These are phyloP conservation scores for Leptinotarsa defecta DNA, from an alignment of 1,140 invertebrate genomes.

Conservation along the genomic window DNA sequence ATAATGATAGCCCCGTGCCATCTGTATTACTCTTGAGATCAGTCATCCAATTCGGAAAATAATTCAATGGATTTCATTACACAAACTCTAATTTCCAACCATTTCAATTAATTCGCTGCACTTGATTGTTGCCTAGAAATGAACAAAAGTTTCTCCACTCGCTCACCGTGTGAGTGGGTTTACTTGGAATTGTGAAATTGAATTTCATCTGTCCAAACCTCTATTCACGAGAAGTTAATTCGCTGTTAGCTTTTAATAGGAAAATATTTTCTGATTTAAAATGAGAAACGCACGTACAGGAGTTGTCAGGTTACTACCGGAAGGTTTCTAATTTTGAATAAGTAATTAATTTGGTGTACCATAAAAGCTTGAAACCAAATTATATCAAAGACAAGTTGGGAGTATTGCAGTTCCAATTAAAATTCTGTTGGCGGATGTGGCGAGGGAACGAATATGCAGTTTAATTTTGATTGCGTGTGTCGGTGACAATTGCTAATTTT, in stretches of 20 bases:
- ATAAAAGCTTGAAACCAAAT: neutral
- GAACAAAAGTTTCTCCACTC: neutral
- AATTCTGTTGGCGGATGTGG: neutral
- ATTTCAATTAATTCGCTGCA: too few species aligned
- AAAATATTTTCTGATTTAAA: slow-evolving; percentile 2
- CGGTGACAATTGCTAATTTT: too few species aligned
- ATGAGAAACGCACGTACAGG: neutral
- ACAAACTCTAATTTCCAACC: too few species aligned
- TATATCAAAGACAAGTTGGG: neutral
- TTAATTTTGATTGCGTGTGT: neutral
- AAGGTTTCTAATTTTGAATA: slow-evolving; percentile 1
- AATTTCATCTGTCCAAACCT: neutral
- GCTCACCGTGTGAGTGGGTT: neutral
- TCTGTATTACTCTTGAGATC: too few species aligned
- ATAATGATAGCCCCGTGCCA: too few species aligned
- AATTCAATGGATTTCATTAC: too few species aligned
- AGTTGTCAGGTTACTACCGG: neutral
- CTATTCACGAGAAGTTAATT: slow-evolving; percentile 1
- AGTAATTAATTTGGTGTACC: neutral
- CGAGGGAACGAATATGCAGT: neutral
- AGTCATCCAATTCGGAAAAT: too few species aligned
- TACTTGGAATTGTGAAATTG: neutral
- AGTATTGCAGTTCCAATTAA: neutral
- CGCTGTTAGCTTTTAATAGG: neutral
- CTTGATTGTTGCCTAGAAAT: too few species aligned